Base-by-base conservation (phyloP, 2,113 vertebrate genomes). In the Gopherus flavomarginatus region DNA sequence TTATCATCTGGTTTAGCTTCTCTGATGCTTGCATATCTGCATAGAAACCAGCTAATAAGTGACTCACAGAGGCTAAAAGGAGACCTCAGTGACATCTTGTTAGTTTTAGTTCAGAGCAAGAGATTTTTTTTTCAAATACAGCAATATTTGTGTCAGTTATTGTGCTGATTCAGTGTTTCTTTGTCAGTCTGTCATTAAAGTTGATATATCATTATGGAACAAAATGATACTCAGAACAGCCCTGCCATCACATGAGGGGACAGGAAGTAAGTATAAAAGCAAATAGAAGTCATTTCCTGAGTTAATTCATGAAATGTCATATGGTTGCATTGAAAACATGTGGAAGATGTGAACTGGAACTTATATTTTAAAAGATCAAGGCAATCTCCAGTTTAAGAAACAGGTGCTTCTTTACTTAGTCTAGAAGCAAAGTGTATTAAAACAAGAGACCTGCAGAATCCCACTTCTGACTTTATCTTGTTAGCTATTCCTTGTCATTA, bases 201-300 rank as follows among this genome's bases (percentile, higher is more conserved):
- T 4, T 1, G 24, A 83, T 85, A 84, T 83, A 91, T 95, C 93
- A 90, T 94, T 96, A 90, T 6, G 1, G 83, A 96, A 97, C 87
- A 97, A 93, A 97, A 97, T 95, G 86, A 81, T 93, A 96, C 91
- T 96, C 57, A 93, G 92, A 94, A 84, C 47, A 96, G 91, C 72
- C 92, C 52, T 97, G 94, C 94, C 92, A 69, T 87, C 87, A 93
- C 47, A 49, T 19, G 54, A 96, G 85, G 89, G 91, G 93, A 94
- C 83, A 96, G 5, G 56, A 89, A 92, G 90, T 96, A 96, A 98
- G 72, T 69, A 91, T 49, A 94, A 95, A 95, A 95, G 91, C 77
- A 96, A 97, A 97, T 92, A 96, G 93, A 97, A 90, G 49, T 90
- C 91, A 90, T 91, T 97, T 96, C 96, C 96, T 96, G 72, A 75